Base-by-base conservation (phyloP, 2,797 vertebrate genomes). In the Micropoecilia bifurca region DNA sequence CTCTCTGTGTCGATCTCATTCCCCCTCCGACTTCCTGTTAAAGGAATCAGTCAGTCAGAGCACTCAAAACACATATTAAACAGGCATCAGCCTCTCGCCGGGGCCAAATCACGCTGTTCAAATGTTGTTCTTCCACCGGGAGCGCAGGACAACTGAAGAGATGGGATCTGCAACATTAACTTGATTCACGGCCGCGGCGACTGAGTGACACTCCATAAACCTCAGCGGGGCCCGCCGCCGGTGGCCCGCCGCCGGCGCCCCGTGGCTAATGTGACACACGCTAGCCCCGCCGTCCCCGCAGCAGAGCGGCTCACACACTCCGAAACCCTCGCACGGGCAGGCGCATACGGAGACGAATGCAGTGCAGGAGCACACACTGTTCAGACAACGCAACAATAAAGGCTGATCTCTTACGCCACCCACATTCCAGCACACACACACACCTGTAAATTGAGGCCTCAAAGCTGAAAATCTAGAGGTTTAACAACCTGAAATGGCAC, bases 161-260 rank as follows among this genome's bases (percentile, higher is more conserved):
- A 95, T 93, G 93, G 93, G 95, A 95, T 95, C 89, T 95, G 94
- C 95, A 94, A 95, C 95, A 95, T 96, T 95, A 95, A 94, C 92
- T 94, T 95, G 95, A 95, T 94, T 94, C 94, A 94, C 93, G 83
- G 92, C 93, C 72, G 91, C 87, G 7, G 91, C 88, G 85, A 94
- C 93, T 94, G 94, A 95, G 93, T 94, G 93, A 95, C 94, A 95
- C 93, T 90, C 94, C 94, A 95, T 96, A 95, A 96, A 95, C 94
- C 94, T 94, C 93, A 94, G 94, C 90, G 71, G 91, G 93, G 22
- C 50, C 91, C 48, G 83, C 89, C 85, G 82, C 91, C 20, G 84
- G 93, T 53, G 90, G 87, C 91, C 92, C 75, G 81, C 87, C 86
- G 88, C 91, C 91, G 88, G 92, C 93, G 87, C 93, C 92, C 91